Evolutionary conservation across 1,140 invertebrate genomes (phyloP).

Genomic region (Drosophila pachea): DNA sequence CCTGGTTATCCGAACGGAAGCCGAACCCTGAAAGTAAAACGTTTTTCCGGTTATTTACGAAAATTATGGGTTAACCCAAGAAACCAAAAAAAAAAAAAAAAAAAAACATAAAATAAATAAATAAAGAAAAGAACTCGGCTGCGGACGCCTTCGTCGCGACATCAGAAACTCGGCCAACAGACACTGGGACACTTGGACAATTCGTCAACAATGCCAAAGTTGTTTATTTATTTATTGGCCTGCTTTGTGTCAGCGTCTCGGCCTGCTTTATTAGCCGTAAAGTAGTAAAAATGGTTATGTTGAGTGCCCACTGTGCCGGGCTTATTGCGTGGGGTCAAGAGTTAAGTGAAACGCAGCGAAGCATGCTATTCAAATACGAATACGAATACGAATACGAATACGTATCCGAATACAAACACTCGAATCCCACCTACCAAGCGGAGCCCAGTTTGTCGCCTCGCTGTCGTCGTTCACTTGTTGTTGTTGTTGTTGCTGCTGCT

Average conservation of each 20-base stretch:
- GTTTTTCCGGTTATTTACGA: slow-evolving; percentile 68
- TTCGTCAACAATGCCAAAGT: slow-evolving; percentile 56
- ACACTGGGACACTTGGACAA: slow-evolving; percentile 30
- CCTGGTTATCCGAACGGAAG: slow-evolving; percentile 45
- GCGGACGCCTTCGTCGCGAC: slow-evolving; percentile 7
- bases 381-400: slow-evolving; percentile 11
- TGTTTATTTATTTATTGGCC: slow-evolving; percentile 55
- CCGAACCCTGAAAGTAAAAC: slow-evolving; percentile 46
- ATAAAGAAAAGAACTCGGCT: slow-evolving; percentile 4
- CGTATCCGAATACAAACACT: slow-evolving; percentile 16
- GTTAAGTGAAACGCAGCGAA: slow-evolving; percentile 58
- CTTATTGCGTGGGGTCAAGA: slow-evolving; percentile 68
- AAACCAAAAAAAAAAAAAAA: slow-evolving; percentile 36
- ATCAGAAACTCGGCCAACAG: slow-evolving; percentile 5
- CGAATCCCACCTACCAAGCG: slow-evolving; percentile 21
- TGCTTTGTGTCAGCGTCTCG: slow-evolving; percentile 17
- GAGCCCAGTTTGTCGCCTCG: slow-evolving; percentile 9
- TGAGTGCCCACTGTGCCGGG: slow-evolving; percentile 20
- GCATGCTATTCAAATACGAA: slow-evolving; percentile 50
- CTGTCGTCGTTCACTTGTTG: slow-evolving; percentile 54
- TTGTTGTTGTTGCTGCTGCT: slow-evolving; percentile 15
- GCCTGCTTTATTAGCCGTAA: slow-evolving; percentile 65
- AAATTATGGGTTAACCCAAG: slow-evolving; percentile 58
- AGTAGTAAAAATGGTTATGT: slow-evolving; percentile 54
- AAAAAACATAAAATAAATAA: too few relatives aligned